Conservation (phyloP, 2,888 invertebrate genomes). For the Tanytarsus gracilentus region DNA sequence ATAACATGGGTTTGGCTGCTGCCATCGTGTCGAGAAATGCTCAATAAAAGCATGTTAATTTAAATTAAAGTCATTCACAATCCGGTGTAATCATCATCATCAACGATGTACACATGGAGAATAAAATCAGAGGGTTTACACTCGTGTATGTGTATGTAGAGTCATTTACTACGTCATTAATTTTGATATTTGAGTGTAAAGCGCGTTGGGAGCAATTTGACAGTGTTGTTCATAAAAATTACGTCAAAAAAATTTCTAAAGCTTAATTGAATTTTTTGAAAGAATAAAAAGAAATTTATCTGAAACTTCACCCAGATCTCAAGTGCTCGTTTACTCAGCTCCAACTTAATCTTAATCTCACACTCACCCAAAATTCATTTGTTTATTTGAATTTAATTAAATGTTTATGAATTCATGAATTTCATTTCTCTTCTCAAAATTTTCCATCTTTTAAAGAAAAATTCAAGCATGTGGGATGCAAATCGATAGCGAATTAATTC, state of each 20-base stretch:
- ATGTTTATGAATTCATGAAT: constrained; percentile 24
- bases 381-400: constrained; percentile 27
- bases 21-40: neutral
- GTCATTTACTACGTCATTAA: constrained; percentile 20
- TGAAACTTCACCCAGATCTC: neutral
- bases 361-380: constrained; percentile 1
- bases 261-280: too few relatives aligned
- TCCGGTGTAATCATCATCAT: constrained; percentile 17
- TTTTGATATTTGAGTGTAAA: neutral
- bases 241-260: too few relatives aligned
- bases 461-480: too few relatives aligned
- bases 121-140: too few relatives aligned
- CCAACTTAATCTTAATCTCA: neutral
- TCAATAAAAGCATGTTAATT: constrained; percentile 10
- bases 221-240: neutral
- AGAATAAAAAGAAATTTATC: neutral
- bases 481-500: too few relatives aligned
- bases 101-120: constrained; percentile 1
- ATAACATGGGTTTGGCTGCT: neutral
- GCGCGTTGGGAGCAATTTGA: neutral
- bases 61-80: constrained; percentile 23
- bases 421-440: neutral
- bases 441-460: neutral
- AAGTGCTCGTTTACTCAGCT: neutral
- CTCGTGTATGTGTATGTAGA: neutral